Evolutionary conservation across 2,797 vertebrate species (phyloP).

Genomic region (Ceryle rudis): DNA sequence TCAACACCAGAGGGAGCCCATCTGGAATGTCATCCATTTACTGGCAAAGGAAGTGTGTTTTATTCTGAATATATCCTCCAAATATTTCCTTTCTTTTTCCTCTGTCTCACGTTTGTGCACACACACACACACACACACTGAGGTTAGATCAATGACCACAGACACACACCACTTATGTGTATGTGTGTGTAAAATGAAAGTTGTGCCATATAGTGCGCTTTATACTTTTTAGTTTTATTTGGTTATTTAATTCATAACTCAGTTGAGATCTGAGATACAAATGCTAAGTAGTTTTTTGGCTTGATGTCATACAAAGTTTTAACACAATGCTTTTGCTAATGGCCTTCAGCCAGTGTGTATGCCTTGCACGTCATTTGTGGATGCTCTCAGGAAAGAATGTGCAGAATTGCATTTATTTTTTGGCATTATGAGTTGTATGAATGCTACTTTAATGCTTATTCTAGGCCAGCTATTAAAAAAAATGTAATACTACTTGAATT

Average conservation of each 20-base stretch:
- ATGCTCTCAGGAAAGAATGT: conserved; percentile 78
- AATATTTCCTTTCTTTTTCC: not conserved
- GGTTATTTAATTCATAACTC: conserved; percentile 70
- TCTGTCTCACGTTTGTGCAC: not conserved
- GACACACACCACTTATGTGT: not conserved
- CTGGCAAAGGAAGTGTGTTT: not conserved
- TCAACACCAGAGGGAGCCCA: conserved; percentile 64
- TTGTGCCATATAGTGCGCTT: not conserved
- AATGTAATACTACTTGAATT: conserved; percentile 73
- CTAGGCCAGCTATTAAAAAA: conserved; percentile 71
- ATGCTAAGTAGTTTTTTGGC: conserved; percentile 75
- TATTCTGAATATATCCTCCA: not conserved
- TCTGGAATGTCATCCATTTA: not conserved
- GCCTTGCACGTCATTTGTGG: conserved; percentile 69
- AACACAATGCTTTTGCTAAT: conserved; percentile 68
- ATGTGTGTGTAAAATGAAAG: not conserved
- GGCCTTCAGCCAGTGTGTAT: conserved; percentile 60
- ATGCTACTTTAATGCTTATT: conserved; percentile 74
- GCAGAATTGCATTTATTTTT: conserved; percentile 77
- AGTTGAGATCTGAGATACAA: conserved; percentile 57
- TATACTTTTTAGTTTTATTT: conserved; percentile 57
- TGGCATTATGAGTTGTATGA: conserved; percentile 71
- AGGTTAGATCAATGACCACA: not conserved
- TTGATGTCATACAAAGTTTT: conserved; percentile 63
- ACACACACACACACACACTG: too few relatives aligned